A percentile compares a stretch with the other conserved stretches of the same genome.
Conservation (phyloP, 2,113 vertebrate species). For the Daboia siamensis region DNA sequence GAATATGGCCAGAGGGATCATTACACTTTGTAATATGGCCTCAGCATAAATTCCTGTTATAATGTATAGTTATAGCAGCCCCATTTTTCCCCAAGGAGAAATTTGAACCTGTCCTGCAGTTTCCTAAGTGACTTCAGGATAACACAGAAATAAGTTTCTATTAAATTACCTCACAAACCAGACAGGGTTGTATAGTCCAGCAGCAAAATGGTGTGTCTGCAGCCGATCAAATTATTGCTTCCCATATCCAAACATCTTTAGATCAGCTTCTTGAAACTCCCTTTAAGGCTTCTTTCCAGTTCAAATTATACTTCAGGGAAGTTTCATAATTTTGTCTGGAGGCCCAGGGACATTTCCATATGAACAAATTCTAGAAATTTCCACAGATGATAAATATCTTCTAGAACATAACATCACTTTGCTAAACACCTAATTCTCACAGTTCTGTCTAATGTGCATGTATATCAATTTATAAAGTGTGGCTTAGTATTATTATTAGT, state of each 20-base stretch:
- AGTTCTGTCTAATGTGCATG: background rate
- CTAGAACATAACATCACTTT: background rate
- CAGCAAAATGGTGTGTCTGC: background rate
- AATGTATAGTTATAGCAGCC: background rate
- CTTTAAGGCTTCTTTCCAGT: background rate
- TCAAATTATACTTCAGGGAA: background rate
- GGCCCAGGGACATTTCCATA: background rate
- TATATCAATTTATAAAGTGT: background rate
- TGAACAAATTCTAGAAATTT: background rate
- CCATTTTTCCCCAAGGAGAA: background rate
- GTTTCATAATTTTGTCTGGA: constrained; percentile 13
- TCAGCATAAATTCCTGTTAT: background rate
- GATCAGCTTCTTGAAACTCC: background rate
- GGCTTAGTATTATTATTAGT: background rate
- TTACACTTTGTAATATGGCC: background rate
- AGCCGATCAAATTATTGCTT: background rate
- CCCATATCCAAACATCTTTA: background rate
- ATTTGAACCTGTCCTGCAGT: background rate
- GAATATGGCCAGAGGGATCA: background rate
- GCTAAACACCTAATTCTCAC: background rate
- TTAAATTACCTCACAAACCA: background rate
- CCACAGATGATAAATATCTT: background rate
- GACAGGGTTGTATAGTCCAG: background rate
- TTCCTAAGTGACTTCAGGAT: background rate
- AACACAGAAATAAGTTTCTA: background rate